These are phyloP conservation scores for Halocynthia aurantium DNA, from an alignment of 23 tunicate genomes.

Conservation along the genomic window DNA sequence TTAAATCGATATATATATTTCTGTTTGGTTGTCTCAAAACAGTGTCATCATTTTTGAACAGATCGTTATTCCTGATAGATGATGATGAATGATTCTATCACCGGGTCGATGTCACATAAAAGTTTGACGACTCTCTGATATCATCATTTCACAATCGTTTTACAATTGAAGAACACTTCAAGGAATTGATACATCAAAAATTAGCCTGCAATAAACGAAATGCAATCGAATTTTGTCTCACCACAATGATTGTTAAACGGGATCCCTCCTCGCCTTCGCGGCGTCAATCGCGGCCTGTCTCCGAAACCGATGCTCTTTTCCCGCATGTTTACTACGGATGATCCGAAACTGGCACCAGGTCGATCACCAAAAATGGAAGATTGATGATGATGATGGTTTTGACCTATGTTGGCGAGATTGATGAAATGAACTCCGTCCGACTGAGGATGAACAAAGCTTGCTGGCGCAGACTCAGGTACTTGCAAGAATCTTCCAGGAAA, in stretches of 20 bases:
- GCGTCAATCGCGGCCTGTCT: constrained; percentile 10
- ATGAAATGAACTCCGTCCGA: constrained; percentile 11
- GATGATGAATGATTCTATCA: no score
- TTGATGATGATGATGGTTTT: constrained; percentile 8
- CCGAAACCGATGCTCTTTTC: background rate
- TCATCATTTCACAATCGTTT: no score
- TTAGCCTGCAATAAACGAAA: no score
- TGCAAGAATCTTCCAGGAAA: no score
- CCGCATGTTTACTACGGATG: background rate
- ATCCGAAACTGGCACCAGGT: background rate
- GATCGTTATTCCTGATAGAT: no score
- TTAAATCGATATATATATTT: no score
- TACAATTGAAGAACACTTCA: no score
- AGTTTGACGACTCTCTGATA: no score
- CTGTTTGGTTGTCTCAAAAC: no score
- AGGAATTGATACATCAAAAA: no score
- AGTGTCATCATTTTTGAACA: no score
- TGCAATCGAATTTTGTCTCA: background rate
- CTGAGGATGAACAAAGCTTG: background rate
- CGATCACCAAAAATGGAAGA: background rate
- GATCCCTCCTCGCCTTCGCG: constrained; percentile 1
- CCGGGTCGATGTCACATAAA: background rate
- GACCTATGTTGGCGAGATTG: background rate
- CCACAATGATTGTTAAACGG: constrained; percentile 5
- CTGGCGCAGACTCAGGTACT: no score